Base-by-base conservation (phyloP, 2,113 vertebrate species). In the Tragelaphus scriptus region DNA sequence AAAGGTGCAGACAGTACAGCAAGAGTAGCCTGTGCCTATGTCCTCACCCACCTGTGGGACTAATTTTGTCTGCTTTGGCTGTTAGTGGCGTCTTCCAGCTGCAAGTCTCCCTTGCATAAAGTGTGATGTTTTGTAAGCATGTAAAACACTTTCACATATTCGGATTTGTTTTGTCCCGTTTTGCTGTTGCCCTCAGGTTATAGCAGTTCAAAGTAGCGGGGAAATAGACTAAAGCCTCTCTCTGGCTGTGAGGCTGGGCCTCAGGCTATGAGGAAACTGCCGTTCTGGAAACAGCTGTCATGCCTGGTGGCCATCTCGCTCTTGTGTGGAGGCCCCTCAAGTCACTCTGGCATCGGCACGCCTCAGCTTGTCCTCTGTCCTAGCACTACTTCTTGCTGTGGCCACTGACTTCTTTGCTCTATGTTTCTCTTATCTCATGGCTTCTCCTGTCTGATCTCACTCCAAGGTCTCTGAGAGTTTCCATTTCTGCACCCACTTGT, bases 51-150 rank as follows among this genome's bases (percentile, higher is more conserved):
- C 77, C 89, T 95, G 94, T 44, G 28, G 79, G 36, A 77, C 89
- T 94, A 93, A 96, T 97, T 96, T 92, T 77, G 65, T 59, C 88
- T 94, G 71, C 79, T 97, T 95, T 81, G 77, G 92, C 81, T 94
- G 86, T 28, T 23, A 51, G 26, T 49, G 55, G 58, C n/a, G 23
- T 51, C 80, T 85, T 85, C 92, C n/a, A 68, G 89, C 88, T 88
- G 59, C 93, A 88, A 88, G 47, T 58, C 63, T 80, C 65, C 49
- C 53, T 92, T 90, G 85, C 89, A 65, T 95, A 85, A 92, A 96
- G 32, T 0, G 0, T 56, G 88, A 71, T 93, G 63, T 92, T 96
- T 92, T 84, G 68, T 40, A 81, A 94, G 55, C 68, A 95, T 85
- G 49, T 58, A 88, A 90, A 96, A 32, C 23, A 81, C 65, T 58